Evolutionary conservation across 2,113 vertebrate genomes (phyloP), one percentile per base, ranked within the genome.

Genomic region (Alexandromys fortis): DNA sequence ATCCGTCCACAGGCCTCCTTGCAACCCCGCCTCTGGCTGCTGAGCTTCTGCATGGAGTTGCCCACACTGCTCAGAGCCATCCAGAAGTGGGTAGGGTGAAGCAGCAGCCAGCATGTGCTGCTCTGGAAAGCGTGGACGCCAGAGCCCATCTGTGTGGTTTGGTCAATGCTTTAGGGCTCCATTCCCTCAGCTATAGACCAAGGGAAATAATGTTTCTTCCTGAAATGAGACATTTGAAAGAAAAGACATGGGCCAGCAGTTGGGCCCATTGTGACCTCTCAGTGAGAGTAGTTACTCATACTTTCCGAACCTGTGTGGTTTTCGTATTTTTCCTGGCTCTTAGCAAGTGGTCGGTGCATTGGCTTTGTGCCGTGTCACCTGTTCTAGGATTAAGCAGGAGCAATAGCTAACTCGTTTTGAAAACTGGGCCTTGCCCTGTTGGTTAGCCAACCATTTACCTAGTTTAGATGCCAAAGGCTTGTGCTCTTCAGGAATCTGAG

Each of bases 391-490:
- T 72, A 87, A 12, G 79, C 24, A 49, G 38, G 63, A 83, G 61
- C 83, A 93, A 49, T 58, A 26, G 78, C 55, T 91, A 86, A 86
- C 81, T 93, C 67, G 30, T 86, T 42, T 85, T 3, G 26, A 86
- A 89, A 76, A 35, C 13, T 1, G 2, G 79, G 83, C 83, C 86
- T 88, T 72, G 22, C 30, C 67, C 81, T 86, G 1, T 14, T 86
- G 67, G 76, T 96, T 97, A 94, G 94, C 96, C 85, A 93, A 65
- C 93, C 75, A 96, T 86, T 42, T 45, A 49, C 30, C 65, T 94
- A 49, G 61, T 63, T 88, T 86, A n/a, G 73, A 92, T 92, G 26
- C 77, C 90, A 90, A 88, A 92, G 21, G 58, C 47, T 81, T 96
- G 12, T 92, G 45, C 61, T 93, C 76, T 92, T 94, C 6, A 93